phyloP scores from a whole-genome alignment of 2,113 vertebrate species.

The Tenrec ecaudatus region DNA sequence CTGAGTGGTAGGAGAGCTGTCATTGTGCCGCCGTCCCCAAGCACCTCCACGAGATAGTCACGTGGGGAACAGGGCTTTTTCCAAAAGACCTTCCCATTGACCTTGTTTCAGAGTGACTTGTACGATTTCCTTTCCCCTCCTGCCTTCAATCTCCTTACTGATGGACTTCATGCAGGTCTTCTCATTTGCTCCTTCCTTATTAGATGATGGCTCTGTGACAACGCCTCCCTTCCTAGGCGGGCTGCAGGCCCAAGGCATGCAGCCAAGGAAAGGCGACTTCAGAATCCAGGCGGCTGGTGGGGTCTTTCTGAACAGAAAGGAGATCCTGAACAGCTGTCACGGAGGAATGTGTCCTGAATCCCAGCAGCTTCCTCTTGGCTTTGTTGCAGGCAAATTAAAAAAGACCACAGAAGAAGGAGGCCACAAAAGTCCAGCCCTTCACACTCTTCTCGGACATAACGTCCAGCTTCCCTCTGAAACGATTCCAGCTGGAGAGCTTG shows the following conservation, averaged over 20 bases:
- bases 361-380: constrained; percentile 30
- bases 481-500: constrained; percentile 41
- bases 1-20: background rate
- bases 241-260: background rate
- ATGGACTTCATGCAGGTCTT: constrained; percentile 40
- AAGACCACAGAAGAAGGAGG: constrained; percentile 51
- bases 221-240: background rate
- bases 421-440: constrained; percentile 23
- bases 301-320: constrained; percentile 13
- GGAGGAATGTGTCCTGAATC: constrained; percentile 30
- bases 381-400: constrained; percentile 61
- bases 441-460: constrained; percentile 28
- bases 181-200: background rate
- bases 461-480: constrained; percentile 34
- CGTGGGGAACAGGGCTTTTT: constrained; percentile 40
- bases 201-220: constrained; percentile 10
- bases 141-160: background rate
- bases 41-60: background rate
- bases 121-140: constrained; percentile 42
- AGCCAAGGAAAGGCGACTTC: constrained; percentile 47
- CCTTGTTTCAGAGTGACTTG: constrained; percentile 13
- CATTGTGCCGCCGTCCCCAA: background rate
- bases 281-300: background rate
- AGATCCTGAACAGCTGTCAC: constrained; percentile 27
- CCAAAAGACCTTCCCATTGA: background rate